These are phyloP conservation scores for Mesocricetus auratus DNA, from an alignment of 2,113 vertebrate genomes.

Conservation along the genomic window DNA sequence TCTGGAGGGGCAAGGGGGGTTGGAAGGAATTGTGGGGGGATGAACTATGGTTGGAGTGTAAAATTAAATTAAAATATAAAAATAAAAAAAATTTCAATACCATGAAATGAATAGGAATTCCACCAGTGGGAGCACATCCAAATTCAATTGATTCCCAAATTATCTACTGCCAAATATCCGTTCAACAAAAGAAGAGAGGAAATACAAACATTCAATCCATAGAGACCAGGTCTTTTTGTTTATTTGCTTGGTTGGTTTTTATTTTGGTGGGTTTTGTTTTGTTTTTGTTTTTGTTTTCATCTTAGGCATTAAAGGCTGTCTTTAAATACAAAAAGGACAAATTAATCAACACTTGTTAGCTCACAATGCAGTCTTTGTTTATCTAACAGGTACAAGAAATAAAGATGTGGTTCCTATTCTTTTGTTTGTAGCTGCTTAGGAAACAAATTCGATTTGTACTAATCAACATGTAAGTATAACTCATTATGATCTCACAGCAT, in stretches of 20 bases:
- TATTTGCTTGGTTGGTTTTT: neutral
- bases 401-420: neutral
- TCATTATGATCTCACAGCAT: neutral
- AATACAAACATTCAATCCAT: fast-evolving
- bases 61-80: no score
- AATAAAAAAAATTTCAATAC: neutral
- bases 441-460: neutral
- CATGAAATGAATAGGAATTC: neutral
- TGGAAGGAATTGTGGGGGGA: no score
- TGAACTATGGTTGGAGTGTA: no score
- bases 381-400: neutral
- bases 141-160: neutral
- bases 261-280: neutral
- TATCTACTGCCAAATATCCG: neutral
- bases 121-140: neutral
- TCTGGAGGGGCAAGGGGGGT: no score
- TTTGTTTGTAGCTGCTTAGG: neutral
- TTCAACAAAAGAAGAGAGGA: neutral
- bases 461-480: slow-evolving; percentile 4
- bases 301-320: neutral
- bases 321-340: neutral
- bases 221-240: neutral
- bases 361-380: neutral
- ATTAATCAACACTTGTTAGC: neutral
- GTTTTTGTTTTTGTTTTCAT: neutral